Base-by-base conservation (phyloP, 2,888 invertebrate genomes). In the Ditula angustiorana region DNA sequence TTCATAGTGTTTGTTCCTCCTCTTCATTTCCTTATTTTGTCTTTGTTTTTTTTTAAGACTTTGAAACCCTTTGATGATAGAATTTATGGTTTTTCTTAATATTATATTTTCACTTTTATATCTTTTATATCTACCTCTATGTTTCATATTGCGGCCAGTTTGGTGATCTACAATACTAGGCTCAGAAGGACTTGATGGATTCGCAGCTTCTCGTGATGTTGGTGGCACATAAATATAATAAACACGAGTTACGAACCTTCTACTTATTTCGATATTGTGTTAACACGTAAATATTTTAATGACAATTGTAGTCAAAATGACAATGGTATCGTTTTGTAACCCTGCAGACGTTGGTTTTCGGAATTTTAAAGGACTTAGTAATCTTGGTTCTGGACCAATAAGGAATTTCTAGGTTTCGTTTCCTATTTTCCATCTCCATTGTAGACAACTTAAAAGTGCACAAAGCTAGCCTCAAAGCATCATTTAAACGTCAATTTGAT, bases 391-490 rank as follows among this genome's bases (percentile, higher is more conserved):
- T 7, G 26, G 26, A 5, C 26, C 26, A 26, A 26, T 26, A 5
- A 26, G 3, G 7, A 3, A 5, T 26, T 3, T 26, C 7, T 7
- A 26, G 4, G 26, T 5, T 26, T 30, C 11, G 7, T 26, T 26
- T 26, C 26, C 26, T 26, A 26, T 26, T 47, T 13, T 47, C 47
- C n/a, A 47, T 47, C n/a, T 26, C n/a, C 13, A 26, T 26, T 26
- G 47, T 47, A 2, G 47, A 47, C 24, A 47, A 47, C 24, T 47
- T 24, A 26, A 26, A 47, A 26, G n/a, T 26, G 47, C 26, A 26
- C 26, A 26, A 47, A 26, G 26, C n/a, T 3, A 47, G 26, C 26
- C 47, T 5, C n/a, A 47, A 47, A 26, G 3, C 2, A 26, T 4
- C 26, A n/a, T 26, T 26, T 7, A 26, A 26, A 26, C 26, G 3